Evolutionary conservation across 30 jellyfish, hydroid and myxozoan species (phyloP), one percentile per base, ranked within the genome.

Genomic region (Aurelia sp.): DNA sequence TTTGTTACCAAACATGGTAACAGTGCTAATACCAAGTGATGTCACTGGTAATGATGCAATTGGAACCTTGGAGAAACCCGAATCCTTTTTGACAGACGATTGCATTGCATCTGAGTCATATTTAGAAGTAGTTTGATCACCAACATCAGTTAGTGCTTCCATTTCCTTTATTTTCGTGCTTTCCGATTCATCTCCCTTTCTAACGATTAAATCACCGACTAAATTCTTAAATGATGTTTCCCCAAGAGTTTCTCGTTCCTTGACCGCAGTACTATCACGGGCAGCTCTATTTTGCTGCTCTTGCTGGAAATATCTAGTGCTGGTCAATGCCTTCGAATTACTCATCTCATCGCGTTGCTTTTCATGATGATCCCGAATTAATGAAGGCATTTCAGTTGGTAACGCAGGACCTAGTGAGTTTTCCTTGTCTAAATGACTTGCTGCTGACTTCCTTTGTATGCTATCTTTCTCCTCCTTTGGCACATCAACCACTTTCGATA

Each of bases 11-110:
- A 35, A 82, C 47, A 37, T 55, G 16, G 35, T 35, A 6, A 66
- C 83, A 7, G n/a, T 59, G 50, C 70, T 50, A 8, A 81, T 51
- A 37, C 80, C 89, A 21, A 69, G 61, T 10, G 86, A 31, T 70
- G 79, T 20, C 20, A 70, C 73, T 31, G 92, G 86, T 6, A 82
- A 6, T 2, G 92, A 82, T 62, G 92, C 40, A 30, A 65, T 69
- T 41, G 82, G 82, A 16, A 82, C 86, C 50, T 82, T 71, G 4
- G 80, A 30, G 15, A 53, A 13, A 12, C 17, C 79, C 11, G 86
- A n/a, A 58, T 50, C 80, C 15, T 60, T 51, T 58, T 66, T 53
- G 15, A 13, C 16, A 44, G 15, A 44, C 10, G 55, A 44, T 7
- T 44, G 55, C 55, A 13, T 44, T 44, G 55, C 16, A 57, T 48